Percentiles rank a stretch among this genome's conserved stretches.
These are phyloP conservation scores for Xiphophorus birchmanni DNA, from an alignment of 2,797 vertebrate species.

Conservation along the genomic window DNA sequence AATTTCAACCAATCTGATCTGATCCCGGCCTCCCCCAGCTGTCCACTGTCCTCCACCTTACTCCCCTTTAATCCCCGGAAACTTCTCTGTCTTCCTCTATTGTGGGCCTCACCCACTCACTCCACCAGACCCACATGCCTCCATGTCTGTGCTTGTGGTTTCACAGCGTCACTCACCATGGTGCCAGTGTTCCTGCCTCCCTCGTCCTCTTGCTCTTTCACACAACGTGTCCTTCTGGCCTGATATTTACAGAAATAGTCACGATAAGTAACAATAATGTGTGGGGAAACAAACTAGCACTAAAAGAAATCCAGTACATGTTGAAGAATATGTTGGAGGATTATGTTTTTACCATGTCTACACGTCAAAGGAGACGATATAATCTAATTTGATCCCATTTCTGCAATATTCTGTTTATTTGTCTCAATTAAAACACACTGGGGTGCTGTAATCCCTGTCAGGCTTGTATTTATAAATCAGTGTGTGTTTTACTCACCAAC, in stretches of 20 bases:
- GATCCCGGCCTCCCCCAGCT: constrained; percentile 54
- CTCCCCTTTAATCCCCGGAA: constrained; percentile 65
- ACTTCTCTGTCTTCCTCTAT: constrained; percentile 43
- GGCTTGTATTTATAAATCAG: constrained; percentile 34
- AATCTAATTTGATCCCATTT: constrained; percentile 17
- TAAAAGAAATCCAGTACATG: neutral
- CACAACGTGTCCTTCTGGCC: constrained; percentile 62
- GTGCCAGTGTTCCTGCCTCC: constrained; percentile 35
- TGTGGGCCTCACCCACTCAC: constrained; percentile 41
- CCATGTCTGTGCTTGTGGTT: constrained; percentile 28
- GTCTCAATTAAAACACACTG: constrained; percentile 34
- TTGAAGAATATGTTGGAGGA: constrained; percentile 17
- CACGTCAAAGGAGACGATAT: neutral
- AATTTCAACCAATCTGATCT: constrained; percentile 31
- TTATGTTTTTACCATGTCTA: constrained; percentile 17
- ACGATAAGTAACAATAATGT: constrained; percentile 5
- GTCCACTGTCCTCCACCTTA: constrained; percentile 56
- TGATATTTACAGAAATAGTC: constrained; percentile 41
- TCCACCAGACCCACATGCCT: constrained; percentile 35
- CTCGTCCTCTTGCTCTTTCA: constrained; percentile 55
- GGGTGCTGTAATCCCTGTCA: constrained; percentile 18
- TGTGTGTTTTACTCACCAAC: constrained; percentile 65
- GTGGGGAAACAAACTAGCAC: neutral
- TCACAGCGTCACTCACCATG: constrained; percentile 66
- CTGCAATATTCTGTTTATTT: constrained; percentile 14